Conservation (phyloP, 1,140 invertebrate species). For the Pseudomyrmex pallidus region DNA sequence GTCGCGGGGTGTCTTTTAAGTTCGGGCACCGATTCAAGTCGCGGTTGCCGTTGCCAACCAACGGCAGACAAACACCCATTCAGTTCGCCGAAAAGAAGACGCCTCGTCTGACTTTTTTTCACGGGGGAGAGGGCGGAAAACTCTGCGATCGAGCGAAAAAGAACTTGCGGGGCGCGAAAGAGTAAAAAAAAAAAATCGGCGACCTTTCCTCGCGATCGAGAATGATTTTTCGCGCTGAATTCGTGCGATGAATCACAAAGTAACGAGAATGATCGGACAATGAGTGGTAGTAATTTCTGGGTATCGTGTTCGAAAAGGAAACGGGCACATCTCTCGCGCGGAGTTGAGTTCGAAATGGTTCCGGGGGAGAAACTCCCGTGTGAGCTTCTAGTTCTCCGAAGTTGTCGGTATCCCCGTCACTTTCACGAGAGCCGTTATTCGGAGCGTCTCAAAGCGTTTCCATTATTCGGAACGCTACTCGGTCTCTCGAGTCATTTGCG, state of each 20-base stretch:
- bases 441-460: slow-evolving; percentile 47
- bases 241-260: not conserved
- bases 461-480: slow-evolving; percentile 41
- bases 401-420: slow-evolving; percentile 43
- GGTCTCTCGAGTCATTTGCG: slow-evolving; percentile 34
- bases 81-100: not conserved
- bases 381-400: slow-evolving; percentile 42
- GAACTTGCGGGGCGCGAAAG: too few species aligned
- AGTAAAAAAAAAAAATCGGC: not conserved
- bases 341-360: slow-evolving; percentile 30
- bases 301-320: not conserved
- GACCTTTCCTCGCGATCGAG: not conserved
- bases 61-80: not conserved
- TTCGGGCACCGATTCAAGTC: slow-evolving; percentile 16
- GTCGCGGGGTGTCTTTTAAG: slow-evolving; percentile 19
- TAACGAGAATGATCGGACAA: not conserved
- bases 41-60: not conserved
- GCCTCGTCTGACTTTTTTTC: not conserved
- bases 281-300: slow-evolving; percentile 3
- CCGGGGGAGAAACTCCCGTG: slow-evolving; percentile 33
- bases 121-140: not conserved
- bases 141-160: too few species aligned
- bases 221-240: not conserved
- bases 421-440: slow-evolving; percentile 31
- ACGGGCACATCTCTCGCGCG: not conserved